These are phyloP conservation scores for Ylistrum balloti DNA, from an alignment of 1,140 invertebrate genomes.

Conservation along the genomic window DNA sequence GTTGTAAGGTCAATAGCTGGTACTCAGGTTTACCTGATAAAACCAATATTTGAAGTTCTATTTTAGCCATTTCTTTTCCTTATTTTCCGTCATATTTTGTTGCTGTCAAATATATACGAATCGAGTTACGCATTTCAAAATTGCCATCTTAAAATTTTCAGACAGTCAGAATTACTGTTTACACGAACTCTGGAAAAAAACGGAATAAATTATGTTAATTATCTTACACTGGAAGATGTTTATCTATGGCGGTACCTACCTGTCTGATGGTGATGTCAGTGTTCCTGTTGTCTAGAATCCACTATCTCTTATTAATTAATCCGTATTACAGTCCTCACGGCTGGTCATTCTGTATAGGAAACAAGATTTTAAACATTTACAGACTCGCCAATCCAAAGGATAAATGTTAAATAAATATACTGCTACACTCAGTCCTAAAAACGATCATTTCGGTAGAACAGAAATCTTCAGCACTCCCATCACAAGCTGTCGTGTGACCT, in stretches of 20 bases:
- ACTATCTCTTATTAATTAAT: background rate
- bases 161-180: too few species aligned
- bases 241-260: background rate
- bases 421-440: background rate
- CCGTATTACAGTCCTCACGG: background rate
- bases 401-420: background rate
- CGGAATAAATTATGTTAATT: too few species aligned
- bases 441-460: background rate
- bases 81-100: too few species aligned
- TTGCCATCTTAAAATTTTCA: too few species aligned
- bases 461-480: background rate
- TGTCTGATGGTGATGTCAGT: background rate
- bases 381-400: background rate
- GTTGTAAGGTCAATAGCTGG: too few species aligned
- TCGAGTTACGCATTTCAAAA: too few species aligned
- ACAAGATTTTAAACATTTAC: background rate
- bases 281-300: background rate
- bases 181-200: too few species aligned
- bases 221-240: background rate
- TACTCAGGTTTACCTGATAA: too few species aligned
- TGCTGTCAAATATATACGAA: too few species aligned
- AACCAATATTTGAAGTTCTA: too few species aligned
- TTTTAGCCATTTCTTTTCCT: too few species aligned
- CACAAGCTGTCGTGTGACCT: slow-evolving; percentile 30
- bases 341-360: background rate